Conservation (phyloP, 2,113 vertebrate species). For the Formicarius rufipectus region DNA sequence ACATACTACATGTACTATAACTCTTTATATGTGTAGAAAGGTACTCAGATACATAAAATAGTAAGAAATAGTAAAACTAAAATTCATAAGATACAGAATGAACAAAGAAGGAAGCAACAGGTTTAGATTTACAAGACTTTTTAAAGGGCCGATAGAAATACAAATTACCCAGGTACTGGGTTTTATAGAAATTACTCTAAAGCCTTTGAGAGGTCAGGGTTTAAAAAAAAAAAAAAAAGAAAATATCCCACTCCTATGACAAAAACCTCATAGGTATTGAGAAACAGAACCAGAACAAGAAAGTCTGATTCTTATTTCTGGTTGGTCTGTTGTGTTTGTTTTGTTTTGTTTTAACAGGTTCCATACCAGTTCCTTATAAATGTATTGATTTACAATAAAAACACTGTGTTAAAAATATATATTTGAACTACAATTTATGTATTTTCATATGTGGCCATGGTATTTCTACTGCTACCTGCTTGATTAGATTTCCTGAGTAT, state of each 20-base stretch:
- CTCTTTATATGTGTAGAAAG: background rate
- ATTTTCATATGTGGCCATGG: background rate
- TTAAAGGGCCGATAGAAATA: background rate
- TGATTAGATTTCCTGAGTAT: background rate
- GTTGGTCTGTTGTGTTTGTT: background rate
- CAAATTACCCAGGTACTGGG: fast-evolving
- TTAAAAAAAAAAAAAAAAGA: background rate
- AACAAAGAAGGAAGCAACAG: background rate
- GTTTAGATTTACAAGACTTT: background rate
- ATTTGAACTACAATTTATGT: background rate
- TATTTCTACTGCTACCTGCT: background rate
- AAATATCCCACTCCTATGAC: background rate
- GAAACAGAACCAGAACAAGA: background rate
- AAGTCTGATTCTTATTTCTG: background rate
- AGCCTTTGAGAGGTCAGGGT: background rate
- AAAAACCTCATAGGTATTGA: background rate
- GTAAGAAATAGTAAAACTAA: background rate
- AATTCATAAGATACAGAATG: background rate
- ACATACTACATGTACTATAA: background rate
- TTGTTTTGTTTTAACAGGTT: background rate
- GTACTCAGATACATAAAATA: background rate
- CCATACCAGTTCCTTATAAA: background rate
- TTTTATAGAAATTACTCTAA: background rate
- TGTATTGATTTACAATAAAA: background rate
- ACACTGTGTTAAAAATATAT: background rate